Evolutionary conservation across 1,140 invertebrate genomes (phyloP).

Genomic region (Parasteatoda tepidariorum): DNA sequence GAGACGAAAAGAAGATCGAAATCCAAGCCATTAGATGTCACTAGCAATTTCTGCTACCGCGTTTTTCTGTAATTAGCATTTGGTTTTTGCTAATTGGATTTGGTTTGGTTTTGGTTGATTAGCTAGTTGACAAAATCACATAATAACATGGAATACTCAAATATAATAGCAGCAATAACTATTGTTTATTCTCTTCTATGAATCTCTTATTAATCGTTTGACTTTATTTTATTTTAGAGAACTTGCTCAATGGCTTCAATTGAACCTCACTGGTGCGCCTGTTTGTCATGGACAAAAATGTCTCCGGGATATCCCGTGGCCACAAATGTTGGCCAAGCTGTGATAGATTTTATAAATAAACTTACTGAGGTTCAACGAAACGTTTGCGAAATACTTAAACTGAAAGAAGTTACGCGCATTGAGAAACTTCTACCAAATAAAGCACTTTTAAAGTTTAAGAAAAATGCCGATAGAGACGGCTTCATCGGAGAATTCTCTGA

Average conservation of each 20-base stretch:
- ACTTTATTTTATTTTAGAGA: conserved; percentile 74
- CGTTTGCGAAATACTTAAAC: conserved; percentile 75
- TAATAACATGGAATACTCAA: too few species aligned
- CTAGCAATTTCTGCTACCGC: too few species aligned
- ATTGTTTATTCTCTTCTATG: too few species aligned
- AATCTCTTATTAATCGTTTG: too few species aligned
- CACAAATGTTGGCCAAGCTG: conserved; percentile 71
- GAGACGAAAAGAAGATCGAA: too few species aligned
- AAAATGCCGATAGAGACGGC: conserved; percentile 83
- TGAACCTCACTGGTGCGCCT: conserved; percentile 95
- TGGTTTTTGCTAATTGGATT: too few species aligned
- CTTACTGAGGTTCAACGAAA: conserved; percentile 73
- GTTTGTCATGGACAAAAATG: conserved; percentile 80
- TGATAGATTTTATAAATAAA: conserved; percentile 76
- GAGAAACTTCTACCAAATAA: conserved; percentile 74
- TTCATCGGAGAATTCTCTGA: conserved; percentile 80
- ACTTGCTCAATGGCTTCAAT: conserved; percentile 89
- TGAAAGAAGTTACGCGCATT: conserved; percentile 77
- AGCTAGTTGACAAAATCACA: too few species aligned
- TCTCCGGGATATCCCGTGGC: conserved; percentile 66
- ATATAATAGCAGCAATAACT: too few species aligned
- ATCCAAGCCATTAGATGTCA: too few species aligned
- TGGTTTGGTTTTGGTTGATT: too few species aligned
- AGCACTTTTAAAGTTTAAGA: conserved; percentile 79
- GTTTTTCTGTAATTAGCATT: too few species aligned